phyloP scores from a whole-genome alignment of 2,113 vertebrate genomes.

The Podilymbus podiceps region DNA sequence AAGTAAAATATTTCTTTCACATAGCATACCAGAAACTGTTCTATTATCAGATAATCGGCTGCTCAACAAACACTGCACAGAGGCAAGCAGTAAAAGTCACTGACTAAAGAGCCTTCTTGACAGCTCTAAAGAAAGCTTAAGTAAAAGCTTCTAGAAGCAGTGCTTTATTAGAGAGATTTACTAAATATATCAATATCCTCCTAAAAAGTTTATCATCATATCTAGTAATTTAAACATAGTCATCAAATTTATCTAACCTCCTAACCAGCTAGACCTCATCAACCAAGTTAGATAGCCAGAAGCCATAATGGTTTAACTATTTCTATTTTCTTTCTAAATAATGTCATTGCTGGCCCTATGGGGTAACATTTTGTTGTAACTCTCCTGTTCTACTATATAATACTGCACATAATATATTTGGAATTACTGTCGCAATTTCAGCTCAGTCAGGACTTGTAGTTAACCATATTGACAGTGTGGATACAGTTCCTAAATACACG shows the following conservation, averaged over 20 bases:
- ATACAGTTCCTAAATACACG: not conserved
- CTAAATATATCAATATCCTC: not conserved
- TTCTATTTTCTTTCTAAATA: not conserved
- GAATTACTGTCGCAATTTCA: not conserved
- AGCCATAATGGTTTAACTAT: not conserved
- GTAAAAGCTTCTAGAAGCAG: constrained; percentile 1
- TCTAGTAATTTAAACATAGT: not conserved
- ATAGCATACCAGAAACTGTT: not conserved
- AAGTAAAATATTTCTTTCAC: constrained; percentile 10
- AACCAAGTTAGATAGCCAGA: not conserved
- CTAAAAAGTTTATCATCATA: not conserved
- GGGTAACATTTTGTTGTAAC: not conserved
- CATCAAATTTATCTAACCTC: not conserved
- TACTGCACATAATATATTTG: not conserved
- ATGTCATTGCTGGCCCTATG: not conserved
- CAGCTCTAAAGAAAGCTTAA: constrained; percentile 22
- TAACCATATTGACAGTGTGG: not conserved
- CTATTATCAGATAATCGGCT: constrained; percentile 31
- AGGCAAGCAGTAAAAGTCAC: constrained; percentile 20
- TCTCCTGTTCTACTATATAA: not conserved
- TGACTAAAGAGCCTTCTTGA: not conserved
- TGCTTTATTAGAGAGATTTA: not conserved
- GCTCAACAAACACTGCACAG: not conserved
- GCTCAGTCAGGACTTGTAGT: not conserved
- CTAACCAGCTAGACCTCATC: not conserved